phyloP scores from a whole-genome alignment of 2,888 invertebrate species.

The Drosophila niveifrons region DNA sequence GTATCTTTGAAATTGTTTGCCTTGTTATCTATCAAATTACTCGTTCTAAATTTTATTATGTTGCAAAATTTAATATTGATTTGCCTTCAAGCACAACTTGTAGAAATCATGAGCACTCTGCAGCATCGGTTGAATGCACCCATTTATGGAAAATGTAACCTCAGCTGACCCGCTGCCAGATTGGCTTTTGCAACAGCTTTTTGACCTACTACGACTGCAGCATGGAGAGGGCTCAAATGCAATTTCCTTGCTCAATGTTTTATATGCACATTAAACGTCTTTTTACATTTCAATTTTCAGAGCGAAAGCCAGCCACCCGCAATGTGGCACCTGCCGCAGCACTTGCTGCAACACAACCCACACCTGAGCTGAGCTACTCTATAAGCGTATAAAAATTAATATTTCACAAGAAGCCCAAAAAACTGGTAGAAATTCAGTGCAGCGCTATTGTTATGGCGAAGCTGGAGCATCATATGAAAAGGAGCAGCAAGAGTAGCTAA shows the following conservation, averaged over 20 bases:
- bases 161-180: conserved; percentile 50
- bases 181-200: conserved; percentile 12
- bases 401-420: conserved; percentile 71
- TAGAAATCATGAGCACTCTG: not conserved
- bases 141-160: conserved; percentile 66
- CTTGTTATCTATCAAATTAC: too few relatives aligned
- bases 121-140: conserved; percentile 70
- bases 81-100: not conserved
- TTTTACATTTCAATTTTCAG: conserved; percentile 77
- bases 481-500: conserved; percentile 14
- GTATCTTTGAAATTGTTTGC: too few relatives aligned
- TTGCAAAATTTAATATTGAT: not conserved
- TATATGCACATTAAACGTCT: conserved; percentile 78
- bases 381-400: conserved; percentile 76
- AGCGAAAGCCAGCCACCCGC: conserved; percentile 27
- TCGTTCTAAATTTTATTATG: too few relatives aligned
- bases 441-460: conserved; percentile 48
- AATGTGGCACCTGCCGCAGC: conserved; percentile 7
- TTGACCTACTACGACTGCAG: conserved; percentile 65
- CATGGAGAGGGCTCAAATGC: conserved; percentile 62
- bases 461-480: not conserved
- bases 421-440: conserved; percentile 39
- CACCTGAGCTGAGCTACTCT: conserved; percentile 45
- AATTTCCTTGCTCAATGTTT: conserved; percentile 75
- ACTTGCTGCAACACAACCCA: conserved; percentile 36